Evolutionary conservation across 2,888 invertebrate species (phyloP).

Genomic region (Yponomeuta malinellus): DNA sequence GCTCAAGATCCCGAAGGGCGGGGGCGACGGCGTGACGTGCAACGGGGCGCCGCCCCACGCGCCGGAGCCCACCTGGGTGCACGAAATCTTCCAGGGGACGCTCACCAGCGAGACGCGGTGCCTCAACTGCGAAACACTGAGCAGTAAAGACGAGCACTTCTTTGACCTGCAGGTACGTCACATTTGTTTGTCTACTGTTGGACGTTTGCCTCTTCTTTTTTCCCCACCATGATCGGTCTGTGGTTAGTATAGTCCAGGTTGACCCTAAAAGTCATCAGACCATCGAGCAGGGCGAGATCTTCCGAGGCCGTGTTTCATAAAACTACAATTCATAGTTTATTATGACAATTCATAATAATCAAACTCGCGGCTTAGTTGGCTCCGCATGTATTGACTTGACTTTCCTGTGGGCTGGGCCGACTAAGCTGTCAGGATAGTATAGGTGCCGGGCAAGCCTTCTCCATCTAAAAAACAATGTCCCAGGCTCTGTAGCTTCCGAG

Average conservation of each 20-base stretch:
- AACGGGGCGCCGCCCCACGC: conserved; percentile 65
- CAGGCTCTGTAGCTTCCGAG: too few relatives aligned
- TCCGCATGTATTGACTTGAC: too few relatives aligned
- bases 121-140: conserved; percentile 99
- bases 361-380: too few relatives aligned
- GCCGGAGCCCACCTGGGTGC: conserved; percentile 98
- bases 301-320: conserved; percentile 84
- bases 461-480: too few relatives aligned
- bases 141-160: conserved; percentile 99
- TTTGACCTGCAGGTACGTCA: conserved; percentile 88
- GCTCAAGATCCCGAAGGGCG: conserved; percentile 75
- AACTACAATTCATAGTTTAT: too few relatives aligned
- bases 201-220: too few relatives aligned
- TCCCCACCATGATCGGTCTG: too few relatives aligned
- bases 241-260: too few relatives aligned
- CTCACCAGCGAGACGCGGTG: conserved; percentile 99
- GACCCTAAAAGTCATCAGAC: conserved; percentile 66
- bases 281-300: conserved; percentile 99
- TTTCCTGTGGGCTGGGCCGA: too few relatives aligned
- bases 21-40: conserved; percentile 57
- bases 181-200: neutral
- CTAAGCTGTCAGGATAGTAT: too few relatives aligned
- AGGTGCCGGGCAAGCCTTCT: too few relatives aligned
- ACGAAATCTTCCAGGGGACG: conserved; percentile 99
- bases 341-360: too few relatives aligned